These are phyloP conservation scores for Mythimna lalbum DNA, from an alignment of 2,888 invertebrate species.

Conservation along the genomic window DNA sequence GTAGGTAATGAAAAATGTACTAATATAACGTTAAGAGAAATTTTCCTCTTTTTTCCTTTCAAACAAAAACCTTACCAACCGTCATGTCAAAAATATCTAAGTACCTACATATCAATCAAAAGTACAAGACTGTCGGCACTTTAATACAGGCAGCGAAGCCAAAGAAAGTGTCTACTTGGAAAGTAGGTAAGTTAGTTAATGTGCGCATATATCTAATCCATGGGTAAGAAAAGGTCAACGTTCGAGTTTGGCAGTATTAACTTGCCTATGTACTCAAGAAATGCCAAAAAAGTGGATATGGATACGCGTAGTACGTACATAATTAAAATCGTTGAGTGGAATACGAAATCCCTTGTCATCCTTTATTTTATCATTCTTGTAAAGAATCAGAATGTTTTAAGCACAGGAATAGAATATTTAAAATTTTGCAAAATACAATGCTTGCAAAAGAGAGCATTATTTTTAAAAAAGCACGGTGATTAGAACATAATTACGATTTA, in stretches of 20 bases:
- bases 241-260: slow-evolving; percentile 58
- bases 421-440: background rate
- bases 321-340: background rate
- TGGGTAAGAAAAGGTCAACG: slow-evolving; percentile 58
- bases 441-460: background rate
- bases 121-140: slow-evolving; percentile 29
- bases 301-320: background rate
- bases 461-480: background rate
- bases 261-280: slow-evolving; percentile 17
- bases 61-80: background rate
- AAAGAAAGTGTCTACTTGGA: slow-evolving; percentile 64
- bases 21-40: background rate
- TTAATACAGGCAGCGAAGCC: slow-evolving; percentile 62
- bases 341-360: background rate
- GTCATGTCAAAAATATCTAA: slow-evolving; percentile 10
- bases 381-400: too few relatives aligned
- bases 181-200: slow-evolving; percentile 60
- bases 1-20: background rate
- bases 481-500: background rate
- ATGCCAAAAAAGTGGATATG: slow-evolving; percentile 6
- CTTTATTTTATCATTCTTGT: too few relatives aligned
- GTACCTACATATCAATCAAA: slow-evolving; percentile 42
- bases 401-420: too few relatives aligned
- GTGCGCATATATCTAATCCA: slow-evolving; percentile 64
- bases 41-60: background rate